phyloP scores from a whole-genome alignment of 2,797 vertebrate genomes.

The Schizopygopsis malacanthus region DNA sequence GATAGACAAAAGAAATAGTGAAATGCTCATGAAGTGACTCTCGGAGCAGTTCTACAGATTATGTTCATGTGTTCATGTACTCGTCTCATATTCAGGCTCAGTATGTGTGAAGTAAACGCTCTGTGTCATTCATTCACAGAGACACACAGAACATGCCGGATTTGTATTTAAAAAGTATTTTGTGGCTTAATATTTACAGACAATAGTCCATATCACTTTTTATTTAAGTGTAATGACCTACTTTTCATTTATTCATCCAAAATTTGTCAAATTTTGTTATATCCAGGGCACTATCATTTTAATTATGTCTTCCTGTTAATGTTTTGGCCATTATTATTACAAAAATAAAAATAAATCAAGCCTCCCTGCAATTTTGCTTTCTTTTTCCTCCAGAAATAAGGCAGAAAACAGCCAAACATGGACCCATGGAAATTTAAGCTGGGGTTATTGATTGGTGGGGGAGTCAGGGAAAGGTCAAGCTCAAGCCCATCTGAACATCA shows the following conservation, averaged over 20 bases:
- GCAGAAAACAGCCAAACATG: conserved; percentile 70
- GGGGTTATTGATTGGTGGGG: conserved; percentile 78
- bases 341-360: conserved; percentile 39
- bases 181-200: not conserved
- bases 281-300: not conserved
- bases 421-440: conserved; percentile 82
- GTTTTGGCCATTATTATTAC: conserved; percentile 22
- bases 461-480: conserved; percentile 77
- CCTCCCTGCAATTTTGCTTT: conserved; percentile 63
- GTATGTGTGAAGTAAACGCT: no score
- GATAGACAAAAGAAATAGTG: no score
- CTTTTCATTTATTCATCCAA: not conserved
- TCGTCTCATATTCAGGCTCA: not conserved
- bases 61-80: not conserved
- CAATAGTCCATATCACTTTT: not conserved
- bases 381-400: conserved; percentile 61
- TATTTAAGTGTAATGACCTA: not conserved
- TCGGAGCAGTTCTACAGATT: not conserved
- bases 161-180: not conserved
- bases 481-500: conserved; percentile 77
- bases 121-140: not conserved
- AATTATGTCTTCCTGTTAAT: not conserved
- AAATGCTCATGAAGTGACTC: not conserved
- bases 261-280: not conserved
- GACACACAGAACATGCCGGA: not conserved